phyloP scores from a whole-genome alignment of 2,113 vertebrate genomes.

The Ellobius talpinus region DNA sequence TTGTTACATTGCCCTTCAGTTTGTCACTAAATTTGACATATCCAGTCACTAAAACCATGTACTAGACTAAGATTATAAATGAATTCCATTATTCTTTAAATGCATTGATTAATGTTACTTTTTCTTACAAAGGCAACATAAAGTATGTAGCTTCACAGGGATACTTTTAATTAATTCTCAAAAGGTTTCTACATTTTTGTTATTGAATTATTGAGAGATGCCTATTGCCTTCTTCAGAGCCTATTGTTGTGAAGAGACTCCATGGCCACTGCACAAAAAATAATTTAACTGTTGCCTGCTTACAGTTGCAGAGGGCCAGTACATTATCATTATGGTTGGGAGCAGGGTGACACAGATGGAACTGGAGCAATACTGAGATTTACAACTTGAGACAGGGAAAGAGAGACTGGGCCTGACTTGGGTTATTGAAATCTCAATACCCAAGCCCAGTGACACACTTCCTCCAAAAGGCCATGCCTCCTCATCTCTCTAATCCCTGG shows the following conservation, averaged over 20 bases:
- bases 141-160: background rate
- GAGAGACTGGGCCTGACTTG: too few species aligned
- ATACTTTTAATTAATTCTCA: slow-evolving; percentile 30
- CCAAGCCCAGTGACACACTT: too few species aligned
- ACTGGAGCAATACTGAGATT: background rate
- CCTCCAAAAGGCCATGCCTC: background rate
- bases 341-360: background rate
- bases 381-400: background rate
- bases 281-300: background rate
- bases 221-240: background rate
- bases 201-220: background rate
- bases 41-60: slow-evolving; percentile 19
- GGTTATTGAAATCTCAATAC: background rate
- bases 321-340: background rate
- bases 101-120: background rate
- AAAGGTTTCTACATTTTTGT: background rate
- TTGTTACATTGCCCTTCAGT: slow-evolving; percentile 71
- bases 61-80: slow-evolving; percentile 15
- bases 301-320: background rate
- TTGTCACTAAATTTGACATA: slow-evolving; percentile 74
- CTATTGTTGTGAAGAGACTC: background rate
- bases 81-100: slow-evolving; percentile 46
- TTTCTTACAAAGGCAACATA: background rate
- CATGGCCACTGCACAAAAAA: background rate
- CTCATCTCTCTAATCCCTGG: background rate